Evolutionary conservation across 2,888 invertebrate species (phyloP).

Genomic region (Pharmacophagus antenor): DNA sequence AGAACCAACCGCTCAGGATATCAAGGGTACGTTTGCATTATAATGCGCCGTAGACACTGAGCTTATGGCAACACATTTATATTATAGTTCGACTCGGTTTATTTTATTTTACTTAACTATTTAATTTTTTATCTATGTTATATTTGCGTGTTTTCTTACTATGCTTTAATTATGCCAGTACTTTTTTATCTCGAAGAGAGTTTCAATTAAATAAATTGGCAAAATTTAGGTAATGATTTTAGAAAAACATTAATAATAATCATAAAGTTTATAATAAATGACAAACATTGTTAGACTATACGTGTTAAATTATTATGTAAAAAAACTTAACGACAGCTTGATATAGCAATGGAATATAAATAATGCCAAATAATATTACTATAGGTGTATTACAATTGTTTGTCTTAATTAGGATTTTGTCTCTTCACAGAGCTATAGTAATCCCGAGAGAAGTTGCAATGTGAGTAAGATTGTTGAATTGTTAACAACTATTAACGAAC

Average conservation of each 20-base stretch:
- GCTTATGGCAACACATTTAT: slow-evolving; percentile 19
- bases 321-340: not conserved
- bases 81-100: slow-evolving; percentile 18
- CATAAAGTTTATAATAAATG: too few relatives aligned
- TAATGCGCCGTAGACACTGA: slow-evolving; percentile 14
- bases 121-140: not conserved
- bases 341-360: not conserved
- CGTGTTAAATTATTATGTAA: not conserved
- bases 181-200: too few relatives aligned
- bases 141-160: not conserved
- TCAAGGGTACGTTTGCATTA: slow-evolving; percentile 84
- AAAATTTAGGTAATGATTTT: too few relatives aligned
- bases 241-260: too few relatives aligned
- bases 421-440: slow-evolving; percentile 57
- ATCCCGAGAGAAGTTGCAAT: slow-evolving; percentile 54
- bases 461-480: slow-evolving; percentile 67
- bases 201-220: too few relatives aligned
- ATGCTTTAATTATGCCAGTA: not conserved
- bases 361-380: slow-evolving; percentile 5
- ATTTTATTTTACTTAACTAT: not conserved
- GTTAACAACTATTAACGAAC: slow-evolving; percentile 18
- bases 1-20: slow-evolving; percentile 88
- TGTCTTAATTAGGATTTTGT: slow-evolving; percentile 32
- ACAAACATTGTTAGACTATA: not conserved
- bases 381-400: slow-evolving; percentile 21